Evolutionary conservation across 1,140 invertebrate species (phyloP), one percentile per base, ranked within the genome.

Genomic region (Aethina tumida): DNA sequence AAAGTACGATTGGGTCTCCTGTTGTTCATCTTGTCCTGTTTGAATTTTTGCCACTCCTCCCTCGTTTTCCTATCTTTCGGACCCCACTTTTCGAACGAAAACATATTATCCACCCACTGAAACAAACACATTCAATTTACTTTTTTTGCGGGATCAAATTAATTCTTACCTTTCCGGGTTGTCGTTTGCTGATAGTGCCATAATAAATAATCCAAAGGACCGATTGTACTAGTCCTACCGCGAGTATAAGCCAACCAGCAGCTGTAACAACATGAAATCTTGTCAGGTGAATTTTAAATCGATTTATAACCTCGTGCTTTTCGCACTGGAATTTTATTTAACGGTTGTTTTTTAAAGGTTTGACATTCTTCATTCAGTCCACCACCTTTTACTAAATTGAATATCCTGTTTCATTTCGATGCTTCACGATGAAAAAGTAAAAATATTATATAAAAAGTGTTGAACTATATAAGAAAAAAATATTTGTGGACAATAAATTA

Each of bases 21-120:
- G 6, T 15, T 6, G 9, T 20, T 29, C 10, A 38, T 16, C 35
- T 39, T 38, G n/a, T 71, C 59, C n/a, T 60, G 55, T 43, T 71
- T 73, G 47, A 69, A 77, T 5, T 63, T 47, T 2, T 58, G 49
- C 79, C 79, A 82, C 27, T 71, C 62, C 27, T 65, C 60, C 4
- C 59, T 60, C 2, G 60, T 49, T 20, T 69, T 53, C 2, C 57
- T 55, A 48, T 69, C 63, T 0, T 50, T 55, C 0, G 80, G 80
- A 2, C 79, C 78, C 70, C 79, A 83, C 5, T 69, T 67, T 2
- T 62, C 49, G 6, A 45, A 39, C 8, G 43, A 47, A 15, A 58
- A 50, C 6, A 47, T 39, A 19, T 45, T 35, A 10, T 16, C 24
- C n/a, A 46, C 13, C 14, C 39, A 36, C 43, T 51, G 15, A 30